These are phyloP conservation scores for Mus spicilegus DNA, from an alignment of 2,113 vertebrate genomes.

Conservation along the genomic window DNA sequence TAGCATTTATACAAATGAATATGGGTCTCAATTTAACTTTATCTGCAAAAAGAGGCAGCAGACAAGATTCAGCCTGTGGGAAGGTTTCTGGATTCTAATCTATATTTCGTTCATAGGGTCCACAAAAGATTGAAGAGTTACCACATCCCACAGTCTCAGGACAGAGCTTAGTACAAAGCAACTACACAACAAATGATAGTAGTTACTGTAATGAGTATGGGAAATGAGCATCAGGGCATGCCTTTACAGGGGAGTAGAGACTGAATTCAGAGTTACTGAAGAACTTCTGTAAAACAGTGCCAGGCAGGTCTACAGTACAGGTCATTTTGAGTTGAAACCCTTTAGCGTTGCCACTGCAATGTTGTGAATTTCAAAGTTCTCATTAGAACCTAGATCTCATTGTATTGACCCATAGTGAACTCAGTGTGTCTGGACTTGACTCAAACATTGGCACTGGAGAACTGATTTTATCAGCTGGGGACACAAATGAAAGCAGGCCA, in stretches of 20 bases:
- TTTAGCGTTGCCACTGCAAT: neutral
- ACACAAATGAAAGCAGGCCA: neutral
- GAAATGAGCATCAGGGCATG: neutral
- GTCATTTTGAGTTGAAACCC: neutral
- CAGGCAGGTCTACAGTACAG: neutral
- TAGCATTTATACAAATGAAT: neutral
- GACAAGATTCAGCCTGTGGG: neutral
- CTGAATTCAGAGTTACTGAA: neutral
- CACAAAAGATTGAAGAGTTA: neutral
- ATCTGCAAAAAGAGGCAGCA: neutral
- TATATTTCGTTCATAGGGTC: neutral
- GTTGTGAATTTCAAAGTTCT: constrained; percentile 5
- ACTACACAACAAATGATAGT: neutral
- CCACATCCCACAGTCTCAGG: neutral
- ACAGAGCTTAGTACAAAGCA: neutral
- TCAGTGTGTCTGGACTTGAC: neutral
- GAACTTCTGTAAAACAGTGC: neutral
- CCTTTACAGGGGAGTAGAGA: neutral
- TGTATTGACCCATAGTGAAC: neutral
- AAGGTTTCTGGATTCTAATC: neutral
- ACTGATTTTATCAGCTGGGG: neutral
- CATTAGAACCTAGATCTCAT: constrained; percentile 32
- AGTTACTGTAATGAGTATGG: neutral
- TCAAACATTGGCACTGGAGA: neutral
- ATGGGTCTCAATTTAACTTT: neutral